These are phyloP conservation scores for Peromyscus nudipes DNA, from an alignment of 2,797 vertebrate genomes.

Conservation along the genomic window DNA sequence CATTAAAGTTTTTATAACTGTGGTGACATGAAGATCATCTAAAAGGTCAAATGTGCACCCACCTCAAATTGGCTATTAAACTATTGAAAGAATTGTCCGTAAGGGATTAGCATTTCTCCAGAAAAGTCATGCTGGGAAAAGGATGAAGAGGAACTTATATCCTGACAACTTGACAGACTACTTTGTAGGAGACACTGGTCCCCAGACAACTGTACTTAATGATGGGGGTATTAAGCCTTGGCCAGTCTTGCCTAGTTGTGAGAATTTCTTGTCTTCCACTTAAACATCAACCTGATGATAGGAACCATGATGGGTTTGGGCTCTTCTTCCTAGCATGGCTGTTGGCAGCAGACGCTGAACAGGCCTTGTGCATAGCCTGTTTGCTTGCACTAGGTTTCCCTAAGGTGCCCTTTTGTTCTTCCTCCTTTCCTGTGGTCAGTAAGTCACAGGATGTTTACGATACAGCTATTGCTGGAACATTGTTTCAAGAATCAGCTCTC, in stretches of 20 bases:
- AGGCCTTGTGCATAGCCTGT: too few species aligned
- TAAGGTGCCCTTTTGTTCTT: too few species aligned
- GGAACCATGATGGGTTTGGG: not conserved
- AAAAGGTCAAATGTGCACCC: not conserved
- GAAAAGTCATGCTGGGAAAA: not conserved
- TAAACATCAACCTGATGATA: not conserved
- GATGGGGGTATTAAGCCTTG: not conserved
- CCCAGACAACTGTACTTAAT: not conserved
- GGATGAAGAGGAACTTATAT: not conserved
- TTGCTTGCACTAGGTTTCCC: too few species aligned
- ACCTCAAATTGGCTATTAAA: not conserved
- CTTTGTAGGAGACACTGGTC: not conserved
- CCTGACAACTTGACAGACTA: not conserved
- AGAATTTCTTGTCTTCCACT: not conserved
- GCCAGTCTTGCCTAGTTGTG: not conserved
- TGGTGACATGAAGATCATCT: not conserved
- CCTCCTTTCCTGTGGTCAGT: too few species aligned
- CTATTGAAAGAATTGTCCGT: not conserved
- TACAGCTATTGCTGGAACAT: too few species aligned
- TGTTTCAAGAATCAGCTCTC: too few species aligned
- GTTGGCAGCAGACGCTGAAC: too few species aligned
- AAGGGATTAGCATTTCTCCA: not conserved
- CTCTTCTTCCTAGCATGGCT: not conserved
- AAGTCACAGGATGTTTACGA: too few species aligned
- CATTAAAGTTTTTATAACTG: not conserved